Percentiles rank a stretch among this genome's conserved stretches.
Evolutionary conservation across 2,113 vertebrate genomes (phyloP).

Genomic region (Dipodomys spectabilis): DNA sequence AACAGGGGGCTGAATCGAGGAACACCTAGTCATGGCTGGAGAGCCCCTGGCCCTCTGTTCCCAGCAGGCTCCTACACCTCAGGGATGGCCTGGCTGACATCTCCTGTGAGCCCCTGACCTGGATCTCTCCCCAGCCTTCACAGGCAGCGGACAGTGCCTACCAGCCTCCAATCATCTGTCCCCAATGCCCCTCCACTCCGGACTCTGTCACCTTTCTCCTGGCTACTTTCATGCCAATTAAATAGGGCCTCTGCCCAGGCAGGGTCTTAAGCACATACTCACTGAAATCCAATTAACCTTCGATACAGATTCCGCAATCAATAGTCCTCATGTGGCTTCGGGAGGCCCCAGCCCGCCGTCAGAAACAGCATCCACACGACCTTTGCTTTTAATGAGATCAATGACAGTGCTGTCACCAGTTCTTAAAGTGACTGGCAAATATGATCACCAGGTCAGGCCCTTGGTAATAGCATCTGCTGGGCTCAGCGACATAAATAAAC

Average conservation of each 20-base stretch:
- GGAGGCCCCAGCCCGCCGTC: conserved; percentile 80
- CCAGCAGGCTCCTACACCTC: not conserved
- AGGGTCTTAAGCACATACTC: conserved; percentile 82
- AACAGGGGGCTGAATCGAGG: not conserved
- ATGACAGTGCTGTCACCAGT: conserved; percentile 85
- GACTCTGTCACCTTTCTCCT: conserved; percentile 59
- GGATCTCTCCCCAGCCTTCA: not conserved
- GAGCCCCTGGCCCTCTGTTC: rapidly evolving
- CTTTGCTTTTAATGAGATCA: conserved; percentile 90
- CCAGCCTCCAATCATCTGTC: not conserved
- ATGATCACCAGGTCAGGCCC: conserved; percentile 83
- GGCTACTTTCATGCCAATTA: conserved; percentile 84
- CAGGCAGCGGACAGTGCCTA: not conserved
- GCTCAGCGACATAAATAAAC: conserved; percentile 78
- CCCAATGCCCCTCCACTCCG: not conserved
- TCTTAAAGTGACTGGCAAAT: conserved; percentile 89
- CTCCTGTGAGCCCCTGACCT: not conserved
- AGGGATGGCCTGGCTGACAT: not conserved
- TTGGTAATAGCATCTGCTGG: conserved; percentile 76
- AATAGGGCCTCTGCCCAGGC: conserved; percentile 71
- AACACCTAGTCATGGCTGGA: not conserved
- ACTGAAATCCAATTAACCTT: conserved; percentile 90
- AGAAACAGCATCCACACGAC: conserved; percentile 80
- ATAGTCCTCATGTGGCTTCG: conserved; percentile 83
- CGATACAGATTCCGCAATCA: conserved; percentile 88